Evolutionary conservation across 2,113 vertebrate species (phyloP), one percentile per base, ranked within the genome.

Genomic region (Sphaerodactylus townsendi): DNA sequence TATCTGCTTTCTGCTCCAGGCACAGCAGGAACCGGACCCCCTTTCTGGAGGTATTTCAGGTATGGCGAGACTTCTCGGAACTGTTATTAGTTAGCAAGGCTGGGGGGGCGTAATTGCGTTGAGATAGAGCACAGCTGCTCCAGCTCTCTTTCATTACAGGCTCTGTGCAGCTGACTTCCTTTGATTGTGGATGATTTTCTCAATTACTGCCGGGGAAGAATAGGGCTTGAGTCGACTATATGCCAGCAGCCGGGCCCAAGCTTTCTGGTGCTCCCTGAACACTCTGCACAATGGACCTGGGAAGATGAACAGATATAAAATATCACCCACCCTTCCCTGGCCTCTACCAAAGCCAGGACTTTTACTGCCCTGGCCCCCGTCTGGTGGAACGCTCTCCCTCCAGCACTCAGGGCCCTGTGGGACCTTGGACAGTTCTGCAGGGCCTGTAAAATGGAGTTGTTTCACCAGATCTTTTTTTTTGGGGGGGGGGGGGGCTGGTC

Each of bases 51-150:
- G 66, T 46, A 44, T 87, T 90, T 93, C 83, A 88, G 84, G 71
- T 89, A 74, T 62, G 72, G 75, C n/a, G 74, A 85, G 68, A 72
- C 53, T 81, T 79, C 70, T 17, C 1, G 64, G 76, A 88, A 71
- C 85, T 82, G 77, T 79, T 80, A 70, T 70, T 91, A 78, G 71
- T 90, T 89, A 78, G 81, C 81, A 88, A 93, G 90, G 83, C 85
- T 72, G 88, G 80, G 56, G 82, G 87, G 87, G 85, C 89, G 79
- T 93, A 91, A 92, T 90, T 89, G 88, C 28, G 19, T 84, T 83
- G 86, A 86, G 79, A 85, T 90, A 85, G 0, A 5, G 76, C 91
- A 74, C 92, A 93, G 93, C 93, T 95, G 91, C 82, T 94, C 62
- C 77, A 88, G 81, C 87, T 84, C 82, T 81, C 70, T 71, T 90